Base-by-base conservation (phyloP, 2,797 vertebrate species). In the Lithobates sylvaticus region DNA sequence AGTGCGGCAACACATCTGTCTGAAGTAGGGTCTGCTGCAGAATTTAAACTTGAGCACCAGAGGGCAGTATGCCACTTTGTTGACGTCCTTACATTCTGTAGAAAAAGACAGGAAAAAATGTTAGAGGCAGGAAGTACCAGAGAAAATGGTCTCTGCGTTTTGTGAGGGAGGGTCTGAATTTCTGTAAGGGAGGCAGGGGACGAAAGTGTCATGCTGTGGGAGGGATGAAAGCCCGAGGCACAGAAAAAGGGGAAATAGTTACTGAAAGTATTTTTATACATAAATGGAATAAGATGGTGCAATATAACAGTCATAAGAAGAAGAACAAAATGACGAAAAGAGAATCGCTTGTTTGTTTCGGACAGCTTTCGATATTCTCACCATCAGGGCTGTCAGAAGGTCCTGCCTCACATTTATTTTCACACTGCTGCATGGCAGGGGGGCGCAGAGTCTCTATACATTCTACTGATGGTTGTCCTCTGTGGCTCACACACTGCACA, bases 1-100 rank as follows among this genome's bases (percentile, higher is more conserved):
- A 65, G 98, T 99, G 94, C 98, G 98, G 94, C 98, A 99, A 95
- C 98, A 99, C 98, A 99, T 99, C 94, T 99, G 98, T 95, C 98
- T 96, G 95, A 99, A 99, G 94, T 99, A 99, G 84, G 97, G 94
- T 86, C 98, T 95, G 94, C 96, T 98, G 96, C 98, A 99, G 95
- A 99, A 99, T 94, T 98, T 98, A 89, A 99, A 99, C 94, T 98
- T 98, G 92, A 99, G 96, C 96, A 99, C 98, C 92, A 99, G 97
- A 86, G 98, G 98, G 96, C 98, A 99, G 95, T 99, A 99, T 81
- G 98, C 98, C 91, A 99, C 98, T 93, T 97, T 99, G 96, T 98
- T 99, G 95, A 99, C 98, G 94, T 99, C 98, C 96, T 97, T 99
- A 94, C 98, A 99, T 93, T 99, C 98, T 96, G 93, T 2, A 94